Evolutionary conservation across 2,888 invertebrate genomes (phyloP).

Genomic region (Catocala nupta): DNA sequence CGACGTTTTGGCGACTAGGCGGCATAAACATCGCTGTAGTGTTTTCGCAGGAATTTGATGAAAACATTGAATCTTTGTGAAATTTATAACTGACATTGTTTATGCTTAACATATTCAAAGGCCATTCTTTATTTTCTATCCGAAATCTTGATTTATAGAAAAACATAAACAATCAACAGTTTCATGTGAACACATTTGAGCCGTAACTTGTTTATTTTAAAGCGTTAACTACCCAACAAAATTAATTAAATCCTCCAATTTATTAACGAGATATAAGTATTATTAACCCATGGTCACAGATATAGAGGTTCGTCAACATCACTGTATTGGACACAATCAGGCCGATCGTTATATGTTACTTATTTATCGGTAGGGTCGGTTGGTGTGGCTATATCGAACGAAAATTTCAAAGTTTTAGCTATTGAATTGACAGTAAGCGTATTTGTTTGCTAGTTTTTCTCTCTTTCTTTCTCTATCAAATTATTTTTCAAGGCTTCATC

Average conservation of each 20-base stretch:
- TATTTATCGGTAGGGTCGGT: constrained; percentile 6
- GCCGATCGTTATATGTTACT: constrained; percentile 6
- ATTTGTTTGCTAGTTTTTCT: too few relatives aligned
- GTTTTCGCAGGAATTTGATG: constrained; percentile 4
- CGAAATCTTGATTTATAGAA: not conserved
- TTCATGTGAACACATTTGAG: not conserved
- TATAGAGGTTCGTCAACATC: constrained; percentile 8
- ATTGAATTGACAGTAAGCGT: not conserved
- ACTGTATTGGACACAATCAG: constrained; percentile 18
- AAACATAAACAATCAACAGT: constrained; percentile 1
- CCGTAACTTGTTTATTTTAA: not conserved
- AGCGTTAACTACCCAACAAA: not conserved
- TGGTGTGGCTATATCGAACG: constrained; percentile 4
- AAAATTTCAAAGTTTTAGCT: not conserved
- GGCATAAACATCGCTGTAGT: constrained; percentile 7
- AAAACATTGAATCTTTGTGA: not conserved
- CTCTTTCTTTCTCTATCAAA: too few relatives aligned
- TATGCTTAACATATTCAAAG: not conserved
- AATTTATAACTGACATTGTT: constrained; percentile 1
- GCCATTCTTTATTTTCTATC: not conserved
- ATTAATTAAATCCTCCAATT: not conserved
- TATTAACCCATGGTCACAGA: not conserved
- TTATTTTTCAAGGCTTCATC: too few relatives aligned
- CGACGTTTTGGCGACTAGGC: constrained; percentile 21
- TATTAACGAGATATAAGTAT: not conserved